These are phyloP conservation scores for Microplitis manilae DNA, from an alignment of 2,888 invertebrate species.

Conservation along the genomic window DNA sequence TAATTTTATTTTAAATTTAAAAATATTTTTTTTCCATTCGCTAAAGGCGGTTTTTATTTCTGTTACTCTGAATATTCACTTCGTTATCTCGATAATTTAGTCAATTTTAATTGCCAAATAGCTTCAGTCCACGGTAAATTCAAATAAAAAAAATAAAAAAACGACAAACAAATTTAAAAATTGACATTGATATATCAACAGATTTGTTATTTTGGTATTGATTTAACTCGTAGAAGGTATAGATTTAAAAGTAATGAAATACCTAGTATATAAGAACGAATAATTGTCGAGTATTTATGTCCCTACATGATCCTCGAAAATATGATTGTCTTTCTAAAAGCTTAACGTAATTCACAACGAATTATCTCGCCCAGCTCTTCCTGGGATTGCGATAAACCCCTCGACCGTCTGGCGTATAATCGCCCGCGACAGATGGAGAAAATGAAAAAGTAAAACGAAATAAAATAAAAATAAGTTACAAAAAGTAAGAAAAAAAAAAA, in stretches of 20 bases:
- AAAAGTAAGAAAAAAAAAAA: constrained; percentile 23
- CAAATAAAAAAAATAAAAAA: no score
- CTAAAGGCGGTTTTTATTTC: neutral
- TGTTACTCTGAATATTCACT: no score
- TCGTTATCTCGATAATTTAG: no score
- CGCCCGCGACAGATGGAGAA: constrained; percentile 28
- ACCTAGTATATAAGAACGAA: neutral
- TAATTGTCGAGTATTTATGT: constrained; percentile 4
- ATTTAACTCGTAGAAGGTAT: no score
- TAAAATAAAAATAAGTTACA: constrained; percentile 3
- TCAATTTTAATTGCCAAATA: no score
- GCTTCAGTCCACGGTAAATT: no score
- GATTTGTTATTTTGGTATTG: no score
- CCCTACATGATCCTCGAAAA: constrained; percentile 11
- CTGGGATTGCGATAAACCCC: constrained; percentile 38
- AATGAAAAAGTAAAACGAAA: constrained; percentile 29
- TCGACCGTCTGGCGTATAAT: constrained; percentile 37
- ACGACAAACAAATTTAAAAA: no score
- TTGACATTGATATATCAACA: no score
- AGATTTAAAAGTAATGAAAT: no score
- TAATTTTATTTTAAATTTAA: neutral
- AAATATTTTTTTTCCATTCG: neutral
- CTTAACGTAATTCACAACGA: constrained; percentile 37
- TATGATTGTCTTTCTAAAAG: constrained; percentile 26
- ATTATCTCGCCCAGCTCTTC: constrained; percentile 43